Evolutionary conservation across 1,140 invertebrate species (phyloP).

Genomic region (Scaptomyza pallida): DNA sequence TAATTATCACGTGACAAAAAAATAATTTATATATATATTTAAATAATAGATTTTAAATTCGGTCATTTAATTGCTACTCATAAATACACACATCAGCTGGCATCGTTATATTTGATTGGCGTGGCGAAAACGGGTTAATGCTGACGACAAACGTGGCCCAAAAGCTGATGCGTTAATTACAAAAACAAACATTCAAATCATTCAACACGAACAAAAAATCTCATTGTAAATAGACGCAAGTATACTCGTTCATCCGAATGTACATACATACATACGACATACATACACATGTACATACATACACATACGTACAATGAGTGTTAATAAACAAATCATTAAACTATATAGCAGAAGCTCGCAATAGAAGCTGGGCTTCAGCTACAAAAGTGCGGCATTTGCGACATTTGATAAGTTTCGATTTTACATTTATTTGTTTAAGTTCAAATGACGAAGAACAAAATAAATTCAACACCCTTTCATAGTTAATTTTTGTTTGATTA

Average conservation of each 20-base stretch:
- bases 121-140: slow-evolving; percentile 21
- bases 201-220: slow-evolving; percentile 2
- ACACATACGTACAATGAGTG: not conserved
- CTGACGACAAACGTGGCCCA: not conserved
- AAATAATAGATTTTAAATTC: no score
- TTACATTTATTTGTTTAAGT: not conserved
- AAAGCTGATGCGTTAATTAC: slow-evolving; percentile 18
- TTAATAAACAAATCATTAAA: slow-evolving; percentile 22
- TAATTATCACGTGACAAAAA: not conserved
- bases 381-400: slow-evolving; percentile 7
- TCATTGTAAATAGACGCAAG: slow-evolving; percentile 23
- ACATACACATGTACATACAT: no score
- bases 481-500: no score
- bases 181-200: slow-evolving; percentile 4
- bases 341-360: not conserved
- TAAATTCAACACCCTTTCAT: no score
- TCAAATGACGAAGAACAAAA: no score
- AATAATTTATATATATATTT: not conserved
- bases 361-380: not conserved
- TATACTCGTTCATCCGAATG: not conserved
- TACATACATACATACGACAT: not conserved
- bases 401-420: not conserved
- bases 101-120: no score
- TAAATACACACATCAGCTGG: no score
- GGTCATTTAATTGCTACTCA: no score